A percentile compares a stretch with the other conserved stretches of the same genome.
Evolutionary conservation across 2,888 invertebrate species (phyloP).

Genomic region (Phalera bucephala): DNA sequence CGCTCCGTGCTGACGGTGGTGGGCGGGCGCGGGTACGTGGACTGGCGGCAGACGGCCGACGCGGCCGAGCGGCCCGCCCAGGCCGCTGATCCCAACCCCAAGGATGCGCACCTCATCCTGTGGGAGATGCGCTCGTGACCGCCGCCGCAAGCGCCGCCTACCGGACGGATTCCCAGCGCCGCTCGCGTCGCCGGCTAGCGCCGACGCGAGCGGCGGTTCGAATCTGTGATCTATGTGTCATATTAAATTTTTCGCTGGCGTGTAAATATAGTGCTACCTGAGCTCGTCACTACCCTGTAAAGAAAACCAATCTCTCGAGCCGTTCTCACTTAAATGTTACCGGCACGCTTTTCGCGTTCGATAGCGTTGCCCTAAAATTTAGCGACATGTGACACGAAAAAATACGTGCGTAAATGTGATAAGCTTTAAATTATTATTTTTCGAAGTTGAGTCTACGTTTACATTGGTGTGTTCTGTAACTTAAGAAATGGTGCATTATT

Average conservation of each 20-base stretch:
- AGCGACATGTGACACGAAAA: conserved; percentile 39
- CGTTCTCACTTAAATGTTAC: conserved; percentile 16
- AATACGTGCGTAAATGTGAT: conserved; percentile 64
- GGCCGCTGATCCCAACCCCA: conserved; percentile 88
- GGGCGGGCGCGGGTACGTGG: conserved; percentile 94
- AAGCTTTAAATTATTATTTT: conserved; percentile 79
- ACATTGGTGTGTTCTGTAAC: neutral
- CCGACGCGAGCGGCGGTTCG: conserved; percentile 24
- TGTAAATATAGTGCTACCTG: conserved; percentile 45
- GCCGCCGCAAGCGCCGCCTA: conserved; percentile 2
- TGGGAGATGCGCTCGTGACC: conserved; percentile 88
- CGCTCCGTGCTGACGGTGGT: conserved; percentile 92
- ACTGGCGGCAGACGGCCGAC: conserved; percentile 91
- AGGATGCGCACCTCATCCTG: conserved; percentile 94
- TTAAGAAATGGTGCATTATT: conserved; percentile 58
- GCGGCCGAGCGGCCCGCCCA: conserved; percentile 80
- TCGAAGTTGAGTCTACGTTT: conserved; percentile 41
- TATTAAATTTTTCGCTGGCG: conserved; percentile 45
- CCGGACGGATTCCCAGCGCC: conserved; percentile 9
- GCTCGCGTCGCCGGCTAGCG: conserved; percentile 13
- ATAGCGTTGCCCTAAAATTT: conserved; percentile 14
- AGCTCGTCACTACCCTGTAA: conserved; percentile 23
- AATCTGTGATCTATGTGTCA: conserved; percentile 53
- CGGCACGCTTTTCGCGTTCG: conserved; percentile 16
- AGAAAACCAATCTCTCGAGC: conserved; percentile 11